Evolutionary conservation across 2,113 vertebrate species (phyloP).

Genomic region (Mormyrus iriodes): DNA sequence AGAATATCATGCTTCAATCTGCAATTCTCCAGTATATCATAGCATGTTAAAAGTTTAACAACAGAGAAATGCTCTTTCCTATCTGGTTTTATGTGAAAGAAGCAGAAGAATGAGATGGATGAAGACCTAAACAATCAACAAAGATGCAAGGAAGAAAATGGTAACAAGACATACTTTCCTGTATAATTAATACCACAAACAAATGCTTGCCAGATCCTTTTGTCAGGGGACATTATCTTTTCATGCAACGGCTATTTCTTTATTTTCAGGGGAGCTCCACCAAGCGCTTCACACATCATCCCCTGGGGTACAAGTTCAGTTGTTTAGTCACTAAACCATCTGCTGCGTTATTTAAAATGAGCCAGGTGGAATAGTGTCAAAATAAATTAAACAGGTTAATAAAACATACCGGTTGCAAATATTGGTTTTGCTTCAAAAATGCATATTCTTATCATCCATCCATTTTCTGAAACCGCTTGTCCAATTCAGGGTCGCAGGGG

Average conservation of each 20-base stretch:
- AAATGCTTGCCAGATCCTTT: not conserved
- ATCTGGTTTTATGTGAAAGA: not conserved
- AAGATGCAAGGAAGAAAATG: not conserved
- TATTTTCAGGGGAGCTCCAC: not conserved
- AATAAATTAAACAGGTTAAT: slow-evolving; percentile 1
- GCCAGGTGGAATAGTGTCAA: not conserved
- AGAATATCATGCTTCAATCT: not conserved
- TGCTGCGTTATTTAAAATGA: not conserved
- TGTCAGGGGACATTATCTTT: not conserved
- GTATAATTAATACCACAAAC: not conserved
- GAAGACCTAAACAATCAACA: not conserved
- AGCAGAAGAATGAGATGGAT: not conserved
- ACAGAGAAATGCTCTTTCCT: not conserved
- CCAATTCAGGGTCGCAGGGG: not conserved
- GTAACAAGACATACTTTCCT: not conserved
- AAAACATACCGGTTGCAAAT: slow-evolving; percentile 8
- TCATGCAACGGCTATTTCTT: not conserved
- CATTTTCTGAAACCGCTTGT: not conserved
- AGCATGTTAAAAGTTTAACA: not conserved
- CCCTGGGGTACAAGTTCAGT: not conserved
- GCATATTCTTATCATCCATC: not conserved
- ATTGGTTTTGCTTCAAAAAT: not conserved
- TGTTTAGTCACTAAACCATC: too few species aligned
- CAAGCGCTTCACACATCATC: too few species aligned
- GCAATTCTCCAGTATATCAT: not conserved